phyloP scores from a whole-genome alignment of 2,113 vertebrate species.

The Mesocricetus auratus region DNA sequence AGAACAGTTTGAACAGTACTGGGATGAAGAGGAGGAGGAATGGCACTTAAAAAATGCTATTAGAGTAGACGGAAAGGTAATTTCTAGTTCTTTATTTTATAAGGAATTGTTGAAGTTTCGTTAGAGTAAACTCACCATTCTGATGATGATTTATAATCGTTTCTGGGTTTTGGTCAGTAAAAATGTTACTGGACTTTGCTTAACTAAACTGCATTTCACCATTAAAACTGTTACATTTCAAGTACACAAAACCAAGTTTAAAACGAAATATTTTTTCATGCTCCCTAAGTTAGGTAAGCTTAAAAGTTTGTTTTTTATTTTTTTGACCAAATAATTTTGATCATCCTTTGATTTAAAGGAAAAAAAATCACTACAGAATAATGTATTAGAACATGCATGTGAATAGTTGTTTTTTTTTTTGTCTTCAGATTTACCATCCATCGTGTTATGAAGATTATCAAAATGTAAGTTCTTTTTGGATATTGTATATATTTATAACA shows the following conservation, averaged over 20 bases:
- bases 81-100: slow-evolving; percentile 20
- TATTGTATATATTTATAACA: slow-evolving; percentile 12
- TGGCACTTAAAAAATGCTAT: slow-evolving; percentile 99
- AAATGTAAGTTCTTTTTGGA: slow-evolving; percentile 91
- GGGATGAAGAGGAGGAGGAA: slow-evolving; percentile 99
- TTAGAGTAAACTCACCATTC: not conserved
- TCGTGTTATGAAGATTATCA: slow-evolving; percentile 99
- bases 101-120: slow-evolving; percentile 12
- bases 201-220: not conserved
- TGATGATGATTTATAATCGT: not conserved
- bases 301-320: slow-evolving; percentile 8
- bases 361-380: slow-evolving; percentile 44
- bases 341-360: slow-evolving; percentile 29
- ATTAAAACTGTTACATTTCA: slow-evolving; percentile 33
- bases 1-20: slow-evolving; percentile 98
- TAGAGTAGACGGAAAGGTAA: slow-evolving; percentile 96
- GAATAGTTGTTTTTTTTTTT: slow-evolving; percentile 54
- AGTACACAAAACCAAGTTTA: slow-evolving; percentile 34
- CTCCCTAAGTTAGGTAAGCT: not conserved
- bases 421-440: slow-evolving; percentile 97
- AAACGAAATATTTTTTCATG: not conserved
- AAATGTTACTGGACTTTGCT: slow-evolving; percentile 41
- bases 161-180: slow-evolving; percentile 6
- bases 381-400: slow-evolving; percentile 24
- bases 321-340: not conserved